Evolutionary conservation across 2,888 invertebrate genomes (phyloP), one percentile per base, ranked within the genome.

Genomic region (Drosophila maculinotata): DNA sequence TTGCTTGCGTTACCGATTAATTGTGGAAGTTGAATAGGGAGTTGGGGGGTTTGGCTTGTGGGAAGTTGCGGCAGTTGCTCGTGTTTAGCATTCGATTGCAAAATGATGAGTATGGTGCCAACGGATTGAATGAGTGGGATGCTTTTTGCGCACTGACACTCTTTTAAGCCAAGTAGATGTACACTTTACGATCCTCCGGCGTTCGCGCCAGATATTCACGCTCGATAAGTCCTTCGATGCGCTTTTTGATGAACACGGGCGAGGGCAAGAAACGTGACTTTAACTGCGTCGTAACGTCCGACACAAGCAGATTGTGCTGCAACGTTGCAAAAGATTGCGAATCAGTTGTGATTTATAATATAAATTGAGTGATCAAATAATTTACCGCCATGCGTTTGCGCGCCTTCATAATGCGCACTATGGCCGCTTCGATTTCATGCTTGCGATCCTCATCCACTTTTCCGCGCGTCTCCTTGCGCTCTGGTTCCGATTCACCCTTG

Each of bases 361-460:
- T 10, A 2, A 38, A n/a, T 33, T 7, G 10, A 1, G n/a, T 20
- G 0, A 5, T 30, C 5, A 12, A 17, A 28, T 17, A 23, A 66
- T 93, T 90, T 92, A 96, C 96, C 91, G 96, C 94, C 95, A 99
- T 96, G 89, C 96, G 95, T 93, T 99, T 98, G 77, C 99, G 94
- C 45, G 98, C 97, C 92, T 99, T 99, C 99, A 99, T 99, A 90
- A 99, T 99, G 62, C 92, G 89, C 62, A 99, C 99, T 90, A 99
- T 98, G 71, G 99, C 99, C 47, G 99, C 99, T 93, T 99, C 99
- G 82, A 99, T 99, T 93, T 99, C 99, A 92, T 99, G 99, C 92
- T 99, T 99, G 81, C 99, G 94, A 92, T 99, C 99, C 92, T 99
- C 99, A 91, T 99, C 99, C 44, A 98, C 98, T 92, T 99, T 99